Evolutionary conservation across 1,140 invertebrate genomes (phyloP).

Genomic region (Drosophila pectinifera): DNA sequence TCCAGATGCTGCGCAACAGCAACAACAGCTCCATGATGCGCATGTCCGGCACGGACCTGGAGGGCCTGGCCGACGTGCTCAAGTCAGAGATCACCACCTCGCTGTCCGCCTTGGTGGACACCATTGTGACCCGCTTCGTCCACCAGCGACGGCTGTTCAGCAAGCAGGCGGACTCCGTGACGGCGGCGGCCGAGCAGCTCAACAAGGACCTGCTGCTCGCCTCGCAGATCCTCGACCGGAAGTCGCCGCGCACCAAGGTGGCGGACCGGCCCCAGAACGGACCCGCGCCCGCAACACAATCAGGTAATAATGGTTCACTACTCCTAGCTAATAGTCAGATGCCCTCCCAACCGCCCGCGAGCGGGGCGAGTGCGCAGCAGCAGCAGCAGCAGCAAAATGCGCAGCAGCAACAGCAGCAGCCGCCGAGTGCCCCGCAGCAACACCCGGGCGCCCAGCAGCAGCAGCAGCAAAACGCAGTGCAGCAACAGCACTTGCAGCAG

Average conservation of each 20-base stretch:
- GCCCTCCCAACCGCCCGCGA: conserved; percentile 58
- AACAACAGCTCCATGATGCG: conserved; percentile 87
- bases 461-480: conserved; percentile 53
- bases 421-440: conserved; percentile 45
- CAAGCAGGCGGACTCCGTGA: conserved; percentile 91
- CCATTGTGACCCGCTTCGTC: conserved; percentile 93
- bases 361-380: conserved; percentile 49
- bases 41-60: conserved; percentile 91
- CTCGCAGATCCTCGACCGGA: conserved; percentile 92
- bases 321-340: conserved; percentile 84
- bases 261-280: conserved; percentile 87
- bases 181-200: conserved; percentile 91
- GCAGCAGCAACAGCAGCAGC: conserved; percentile 58
- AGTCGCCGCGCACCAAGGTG: conserved; percentile 92
- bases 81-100: conserved; percentile 95
- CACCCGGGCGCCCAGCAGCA: conserved; percentile 49
- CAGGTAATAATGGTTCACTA: conserved; percentile 87
- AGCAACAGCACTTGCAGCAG: conserved; percentile 38
- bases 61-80: conserved; percentile 94
- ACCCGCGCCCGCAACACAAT: conserved; percentile 85
- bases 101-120: conserved; percentile 94
- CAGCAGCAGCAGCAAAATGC: conserved; percentile 54
- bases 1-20: conserved; percentile 87
- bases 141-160: conserved; percentile 91
- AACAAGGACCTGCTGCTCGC: conserved; percentile 93